phyloP scores from a whole-genome alignment of 2,113 vertebrate genomes.

The Rattus rattus region DNA sequence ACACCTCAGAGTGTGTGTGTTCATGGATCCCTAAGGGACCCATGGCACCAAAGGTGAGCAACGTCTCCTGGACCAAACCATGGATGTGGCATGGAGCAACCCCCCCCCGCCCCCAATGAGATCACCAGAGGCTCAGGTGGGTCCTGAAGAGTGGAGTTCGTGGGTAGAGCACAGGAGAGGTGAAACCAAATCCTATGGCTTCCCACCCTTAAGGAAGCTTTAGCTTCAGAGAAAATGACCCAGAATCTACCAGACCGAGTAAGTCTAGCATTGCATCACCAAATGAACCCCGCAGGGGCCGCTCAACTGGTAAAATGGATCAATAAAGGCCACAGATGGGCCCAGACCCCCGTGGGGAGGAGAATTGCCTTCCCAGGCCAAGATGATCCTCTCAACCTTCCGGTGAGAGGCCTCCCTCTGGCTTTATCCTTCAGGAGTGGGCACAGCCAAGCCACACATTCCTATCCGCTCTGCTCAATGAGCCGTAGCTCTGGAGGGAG shows the following conservation, averaged over 20 bases:
- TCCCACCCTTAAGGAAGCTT: not conserved
- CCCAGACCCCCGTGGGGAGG: not conserved
- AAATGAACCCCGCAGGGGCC: not conserved
- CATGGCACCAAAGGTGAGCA: not conserved
- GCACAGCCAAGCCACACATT: not conserved
- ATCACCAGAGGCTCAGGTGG: not conserved
- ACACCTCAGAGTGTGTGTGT: not conserved
- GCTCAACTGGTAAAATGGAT: not conserved
- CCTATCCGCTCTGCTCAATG: not conserved
- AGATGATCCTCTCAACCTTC: not conserved
- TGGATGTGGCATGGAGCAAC: too few species aligned
- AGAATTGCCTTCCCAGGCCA: not conserved
- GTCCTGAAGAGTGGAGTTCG: not conserved
- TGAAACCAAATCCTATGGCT: not conserved
- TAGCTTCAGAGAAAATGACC: not conserved
- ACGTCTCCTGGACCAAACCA: too few species aligned
- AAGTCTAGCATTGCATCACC: not conserved
- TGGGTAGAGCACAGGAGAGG: accelerated
- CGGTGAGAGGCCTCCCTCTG: not conserved
- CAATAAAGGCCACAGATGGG: not conserved
- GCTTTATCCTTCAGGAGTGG: not conserved
- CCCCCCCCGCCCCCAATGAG: too few species aligned
- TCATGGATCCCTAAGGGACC: not conserved
- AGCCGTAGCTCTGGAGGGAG: too few species aligned
- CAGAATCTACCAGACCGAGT: not conserved